A percentile compares a stretch with the other conserved stretches of the same genome.
Evolutionary conservation across 2,113 vertebrate species (phyloP).

Genomic region (Otolemur garnettii): DNA sequence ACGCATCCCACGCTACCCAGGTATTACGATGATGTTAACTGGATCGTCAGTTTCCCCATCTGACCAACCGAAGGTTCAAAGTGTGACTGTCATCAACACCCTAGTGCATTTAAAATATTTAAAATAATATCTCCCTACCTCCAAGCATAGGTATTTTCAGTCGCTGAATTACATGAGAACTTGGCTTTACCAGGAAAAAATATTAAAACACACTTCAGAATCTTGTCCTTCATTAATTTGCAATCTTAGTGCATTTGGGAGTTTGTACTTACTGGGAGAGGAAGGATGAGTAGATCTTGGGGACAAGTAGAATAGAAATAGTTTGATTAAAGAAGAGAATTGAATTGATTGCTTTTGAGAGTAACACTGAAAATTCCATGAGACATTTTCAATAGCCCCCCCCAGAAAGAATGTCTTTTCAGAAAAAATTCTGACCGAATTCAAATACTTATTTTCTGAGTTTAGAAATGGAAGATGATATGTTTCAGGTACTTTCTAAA

Average conservation of each 20-base stretch:
- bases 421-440: constrained; percentile 45
- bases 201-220: constrained; percentile 57
- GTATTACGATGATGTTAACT: neutral
- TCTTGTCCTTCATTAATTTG: constrained; percentile 49
- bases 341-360: neutral
- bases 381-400: neutral
- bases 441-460: neutral
- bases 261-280: constrained; percentile 10
- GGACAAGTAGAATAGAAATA: neutral
- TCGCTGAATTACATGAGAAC: constrained; percentile 58
- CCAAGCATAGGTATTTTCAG: constrained; percentile 59
- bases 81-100: neutral
- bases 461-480: constrained; percentile 23
- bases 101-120: constrained; percentile 17
- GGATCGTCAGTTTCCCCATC: neutral
- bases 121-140: constrained; percentile 56
- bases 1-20: constrained; percentile 43
- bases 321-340: neutral
- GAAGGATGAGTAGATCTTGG: neutral
- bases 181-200: constrained; percentile 50
- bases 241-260: constrained; percentile 48
- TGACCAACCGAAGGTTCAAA: constrained; percentile 69
- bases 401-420: neutral
- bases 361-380: constrained; percentile 20
- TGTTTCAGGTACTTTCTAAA: neutral